Conservation (phyloP, 2,113 vertebrate genomes). For the Nothoprocta perdicaria region DNA sequence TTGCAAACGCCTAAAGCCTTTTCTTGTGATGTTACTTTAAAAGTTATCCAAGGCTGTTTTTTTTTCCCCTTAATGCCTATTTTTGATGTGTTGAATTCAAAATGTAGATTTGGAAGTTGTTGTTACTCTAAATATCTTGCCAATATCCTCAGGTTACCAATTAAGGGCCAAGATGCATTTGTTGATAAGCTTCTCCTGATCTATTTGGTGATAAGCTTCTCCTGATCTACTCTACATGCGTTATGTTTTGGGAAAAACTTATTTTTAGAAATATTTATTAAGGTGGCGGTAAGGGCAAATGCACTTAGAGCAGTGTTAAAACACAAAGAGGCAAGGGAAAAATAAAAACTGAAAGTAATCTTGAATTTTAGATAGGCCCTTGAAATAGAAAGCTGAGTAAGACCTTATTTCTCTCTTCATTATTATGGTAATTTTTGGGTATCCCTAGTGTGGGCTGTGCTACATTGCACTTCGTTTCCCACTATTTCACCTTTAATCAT, state of each 20-base stretch:
- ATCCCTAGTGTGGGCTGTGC: not conserved
- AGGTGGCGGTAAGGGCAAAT: not conserved
- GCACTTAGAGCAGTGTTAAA: not conserved
- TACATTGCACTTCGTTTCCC: not conserved
- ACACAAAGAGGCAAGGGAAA: not conserved
- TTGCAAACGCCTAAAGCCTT: not conserved
- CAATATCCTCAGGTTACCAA: not conserved
- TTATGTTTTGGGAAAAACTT: not conserved
- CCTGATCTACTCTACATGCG: not conserved
- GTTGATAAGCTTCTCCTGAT: not conserved
- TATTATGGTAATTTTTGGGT: not conserved
- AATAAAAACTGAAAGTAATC: fast-evolving
- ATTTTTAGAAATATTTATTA: not conserved
- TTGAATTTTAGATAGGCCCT: not conserved
- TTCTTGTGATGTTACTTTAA: not conserved
- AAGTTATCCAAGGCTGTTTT: not conserved
- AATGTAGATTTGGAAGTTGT: not conserved
- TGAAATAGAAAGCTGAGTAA: not conserved
- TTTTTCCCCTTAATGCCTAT: not conserved
- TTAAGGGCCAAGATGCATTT: not conserved
- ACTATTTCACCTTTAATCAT: not conserved
- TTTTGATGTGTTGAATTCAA: not conserved
- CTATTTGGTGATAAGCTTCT: not conserved
- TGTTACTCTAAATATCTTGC: not conserved
- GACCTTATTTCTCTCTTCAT: not conserved